A percentile compares a stretch with the other conserved stretches of the same genome.
Conservation (phyloP, 2,888 invertebrate species). For the Nycteola revayana region DNA sequence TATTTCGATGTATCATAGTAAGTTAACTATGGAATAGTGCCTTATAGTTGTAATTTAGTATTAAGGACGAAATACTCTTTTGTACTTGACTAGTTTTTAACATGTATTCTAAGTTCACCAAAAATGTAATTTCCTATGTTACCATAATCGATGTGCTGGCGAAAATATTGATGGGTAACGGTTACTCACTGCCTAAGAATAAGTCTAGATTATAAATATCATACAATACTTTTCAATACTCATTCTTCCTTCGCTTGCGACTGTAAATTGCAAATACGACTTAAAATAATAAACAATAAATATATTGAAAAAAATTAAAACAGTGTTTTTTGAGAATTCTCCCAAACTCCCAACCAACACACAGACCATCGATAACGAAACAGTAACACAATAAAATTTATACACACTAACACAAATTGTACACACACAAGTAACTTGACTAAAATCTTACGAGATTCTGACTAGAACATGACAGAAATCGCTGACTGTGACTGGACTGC, state of each 20-base stretch:
- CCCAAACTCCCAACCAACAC: neutral
- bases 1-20: constrained; percentile 81
- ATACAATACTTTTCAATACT: constrained; percentile 60
- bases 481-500: constrained; percentile 38
- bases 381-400: too few species aligned
- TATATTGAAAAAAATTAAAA: constrained; percentile 38
- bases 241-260: constrained; percentile 61
- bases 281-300: constrained; percentile 70
- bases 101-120: constrained; percentile 66
- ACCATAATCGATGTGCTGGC: constrained; percentile 61
- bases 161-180: constrained; percentile 49
- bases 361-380: too few species aligned
- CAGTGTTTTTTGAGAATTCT: constrained; percentile 17
- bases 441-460: constrained; percentile 13
- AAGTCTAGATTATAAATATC: constrained; percentile 57
- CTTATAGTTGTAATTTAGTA: constrained; percentile 75
- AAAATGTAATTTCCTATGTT: constrained; percentile 68
- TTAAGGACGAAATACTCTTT: constrained; percentile 72
- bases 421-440: too few species aligned
- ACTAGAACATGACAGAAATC: constrained; percentile 29
- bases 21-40: constrained; percentile 79
- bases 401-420: too few species aligned
- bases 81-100: constrained; percentile 64
- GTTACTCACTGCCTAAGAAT: constrained; percentile 63
- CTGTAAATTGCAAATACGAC: constrained; percentile 78